phyloP scores from a whole-genome alignment of 2,113 vertebrate genomes.

The Boulengerochromis microlepis region DNA sequence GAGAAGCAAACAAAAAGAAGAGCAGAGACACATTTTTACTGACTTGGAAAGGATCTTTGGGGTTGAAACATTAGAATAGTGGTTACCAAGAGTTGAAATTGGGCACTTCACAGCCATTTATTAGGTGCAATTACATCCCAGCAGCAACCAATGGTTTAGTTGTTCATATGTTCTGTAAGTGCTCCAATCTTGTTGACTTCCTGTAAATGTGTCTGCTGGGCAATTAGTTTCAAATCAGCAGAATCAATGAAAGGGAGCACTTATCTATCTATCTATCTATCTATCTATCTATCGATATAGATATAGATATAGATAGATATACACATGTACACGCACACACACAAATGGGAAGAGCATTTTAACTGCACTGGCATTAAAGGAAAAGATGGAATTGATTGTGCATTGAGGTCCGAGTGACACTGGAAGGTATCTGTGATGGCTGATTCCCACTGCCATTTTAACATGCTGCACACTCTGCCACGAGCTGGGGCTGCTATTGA shows the following conservation, averaged over 20 bases:
- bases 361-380: not conserved
- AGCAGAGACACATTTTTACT: not conserved
- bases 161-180: constrained; percentile 63
- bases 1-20: not conserved
- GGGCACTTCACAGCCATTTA: constrained; percentile 53
- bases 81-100: constrained; percentile 21
- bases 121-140: constrained; percentile 60
- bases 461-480: not conserved
- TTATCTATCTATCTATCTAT: rapidly evolving
- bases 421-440: constrained; percentile 28
- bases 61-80: not conserved
- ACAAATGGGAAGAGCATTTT: not conserved
- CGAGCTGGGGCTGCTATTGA: constrained; percentile 7
- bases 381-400: constrained; percentile 43
- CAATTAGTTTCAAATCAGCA: constrained; percentile 63
- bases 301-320: not conserved
- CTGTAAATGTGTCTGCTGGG: constrained; percentile 47
- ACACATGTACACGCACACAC: not conserved
- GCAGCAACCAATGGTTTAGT: constrained; percentile 54
- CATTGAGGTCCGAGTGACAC: constrained; percentile 47
- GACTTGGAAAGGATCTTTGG: not conserved
- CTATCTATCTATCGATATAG: rapidly evolving
- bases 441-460: constrained; percentile 1
- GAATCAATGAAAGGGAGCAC: constrained; percentile 52
- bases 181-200: constrained; percentile 53